phyloP scores from a whole-genome alignment of 1,140 invertebrate species.

The Matsumurasca onukii region DNA sequence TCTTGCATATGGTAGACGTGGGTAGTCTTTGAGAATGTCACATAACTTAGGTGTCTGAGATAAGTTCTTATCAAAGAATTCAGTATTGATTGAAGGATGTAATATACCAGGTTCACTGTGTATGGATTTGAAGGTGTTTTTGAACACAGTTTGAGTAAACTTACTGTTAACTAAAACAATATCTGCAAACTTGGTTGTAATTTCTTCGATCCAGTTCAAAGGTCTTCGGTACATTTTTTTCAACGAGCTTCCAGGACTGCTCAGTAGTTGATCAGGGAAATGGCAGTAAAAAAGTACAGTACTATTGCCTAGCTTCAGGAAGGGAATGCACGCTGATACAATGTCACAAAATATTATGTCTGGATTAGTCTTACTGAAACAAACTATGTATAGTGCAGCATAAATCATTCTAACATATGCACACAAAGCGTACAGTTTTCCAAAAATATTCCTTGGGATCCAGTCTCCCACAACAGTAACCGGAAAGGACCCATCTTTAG shows the following conservation, averaged over 20 bases:
- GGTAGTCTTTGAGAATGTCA: too few species aligned
- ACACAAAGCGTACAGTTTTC: conserved; percentile 84
- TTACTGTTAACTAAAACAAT: conserved; percentile 93
- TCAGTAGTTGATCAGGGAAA: conserved; percentile 93
- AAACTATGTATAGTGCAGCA: conserved; percentile 64
- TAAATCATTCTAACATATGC: conserved; percentile 94
- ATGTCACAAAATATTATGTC: conserved; percentile 93
- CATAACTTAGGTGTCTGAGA: too few species aligned
- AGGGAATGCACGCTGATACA: conserved; percentile 82
- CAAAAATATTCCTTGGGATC: conserved; percentile 82
- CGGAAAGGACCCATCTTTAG: conserved; percentile 81
- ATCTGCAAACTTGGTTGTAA: conserved; percentile 82
- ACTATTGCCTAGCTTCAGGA: conserved; percentile 67
- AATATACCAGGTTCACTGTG: conserved; percentile 73
- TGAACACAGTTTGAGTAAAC: conserved; percentile 85
- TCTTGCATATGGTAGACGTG: too few species aligned
- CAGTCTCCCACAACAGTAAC: conserved; percentile 80
- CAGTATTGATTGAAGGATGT: conserved; percentile 91
- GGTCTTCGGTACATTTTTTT: conserved; percentile 86
- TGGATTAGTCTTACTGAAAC: conserved; percentile 57
- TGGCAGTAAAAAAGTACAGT: conserved; percentile 95
- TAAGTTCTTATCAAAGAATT: conserved; percentile 78
- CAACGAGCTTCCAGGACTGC: conserved; percentile 60
- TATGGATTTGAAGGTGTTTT: conserved; percentile 77
- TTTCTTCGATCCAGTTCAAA: conserved; percentile 90